phyloP scores from a whole-genome alignment of 2,888 invertebrate species.

The Xiphydria camelus region DNA sequence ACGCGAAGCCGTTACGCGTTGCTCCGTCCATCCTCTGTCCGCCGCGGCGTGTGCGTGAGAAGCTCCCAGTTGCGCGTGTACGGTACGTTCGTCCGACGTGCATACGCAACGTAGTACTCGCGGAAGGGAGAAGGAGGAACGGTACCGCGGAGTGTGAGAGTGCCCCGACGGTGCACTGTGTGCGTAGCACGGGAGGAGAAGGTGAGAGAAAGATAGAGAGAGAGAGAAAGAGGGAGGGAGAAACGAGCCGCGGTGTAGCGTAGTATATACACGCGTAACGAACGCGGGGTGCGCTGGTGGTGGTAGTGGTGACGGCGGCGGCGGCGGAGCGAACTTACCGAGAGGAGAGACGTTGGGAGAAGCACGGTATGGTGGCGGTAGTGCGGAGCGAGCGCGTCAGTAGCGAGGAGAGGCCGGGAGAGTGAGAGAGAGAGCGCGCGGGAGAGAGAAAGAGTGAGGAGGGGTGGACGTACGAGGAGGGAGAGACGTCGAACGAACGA shows the following conservation, averaged over 20 bases:
- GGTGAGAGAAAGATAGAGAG: slow-evolving; percentile 40
- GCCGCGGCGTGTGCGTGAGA: too few species aligned
- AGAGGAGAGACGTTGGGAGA: too few species aligned
- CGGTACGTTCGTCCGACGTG: too few species aligned
- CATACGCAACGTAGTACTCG: too few species aligned
- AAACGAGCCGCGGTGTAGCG: slow-evolving; percentile 17
- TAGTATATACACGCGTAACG: too few species aligned
- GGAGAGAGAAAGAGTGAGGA: neutral
- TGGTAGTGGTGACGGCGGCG: slow-evolving; percentile 9
- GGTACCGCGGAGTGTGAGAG: slow-evolving; percentile 21
- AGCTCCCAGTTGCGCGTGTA: too few species aligned
- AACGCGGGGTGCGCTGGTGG: slow-evolving; percentile 10
- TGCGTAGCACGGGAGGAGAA: slow-evolving; percentile 27
- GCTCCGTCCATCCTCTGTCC: neutral
- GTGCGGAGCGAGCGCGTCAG: neutral
- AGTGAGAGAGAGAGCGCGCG: neutral
- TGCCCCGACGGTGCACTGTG: too few species aligned
- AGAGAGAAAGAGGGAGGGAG: slow-evolving; percentile 46
- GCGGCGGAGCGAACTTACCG: neutral
- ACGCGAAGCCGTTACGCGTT: neutral
- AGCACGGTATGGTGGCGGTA: neutral
- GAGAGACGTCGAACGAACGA: too few species aligned
- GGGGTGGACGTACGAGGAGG: slow-evolving; percentile 6
- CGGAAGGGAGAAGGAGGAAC: slow-evolving; percentile 20
- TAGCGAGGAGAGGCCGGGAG: slow-evolving; percentile 4